These are phyloP conservation scores for Drosophila repletoides DNA, from an alignment of 1,140 invertebrate species.

Conservation along the genomic window DNA sequence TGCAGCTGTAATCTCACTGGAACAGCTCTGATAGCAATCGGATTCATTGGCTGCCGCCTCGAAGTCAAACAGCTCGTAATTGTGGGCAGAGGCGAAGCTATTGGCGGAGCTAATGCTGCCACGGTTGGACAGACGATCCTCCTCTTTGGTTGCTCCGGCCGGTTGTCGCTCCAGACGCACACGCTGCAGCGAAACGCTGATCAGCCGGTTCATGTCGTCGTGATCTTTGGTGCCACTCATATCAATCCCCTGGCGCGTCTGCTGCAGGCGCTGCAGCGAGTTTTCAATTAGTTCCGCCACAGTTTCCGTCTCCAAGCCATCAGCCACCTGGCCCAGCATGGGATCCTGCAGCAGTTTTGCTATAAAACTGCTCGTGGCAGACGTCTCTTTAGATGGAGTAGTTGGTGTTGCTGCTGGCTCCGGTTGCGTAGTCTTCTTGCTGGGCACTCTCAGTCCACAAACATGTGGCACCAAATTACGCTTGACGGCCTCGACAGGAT, in stretches of 20 bases:
- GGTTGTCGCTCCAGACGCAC: constrained; percentile 83
- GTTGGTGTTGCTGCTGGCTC: background rate
- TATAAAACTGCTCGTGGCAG: constrained; percentile 80
- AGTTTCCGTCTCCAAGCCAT: constrained; percentile 84
- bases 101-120: constrained; percentile 83
- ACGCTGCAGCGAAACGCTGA: constrained; percentile 84
- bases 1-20: constrained; percentile 85
- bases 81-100: constrained; percentile 82
- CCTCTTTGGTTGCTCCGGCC: constrained; percentile 61
- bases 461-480: constrained; percentile 88
- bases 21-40: constrained; percentile 87
- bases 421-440: constrained; percentile 6
- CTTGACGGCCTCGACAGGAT: constrained; percentile 88
- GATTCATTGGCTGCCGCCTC: constrained; percentile 82
- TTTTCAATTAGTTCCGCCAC: constrained; percentile 86
- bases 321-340: constrained; percentile 85
- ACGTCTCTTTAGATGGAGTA: constrained; percentile 7
- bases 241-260: constrained; percentile 83
- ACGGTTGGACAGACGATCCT: constrained; percentile 78
- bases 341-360: constrained; percentile 85
- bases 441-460: constrained; percentile 83
- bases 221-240: constrained; percentile 84
- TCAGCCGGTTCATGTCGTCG: constrained; percentile 84
- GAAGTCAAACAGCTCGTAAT: constrained; percentile 83
- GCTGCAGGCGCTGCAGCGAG: constrained; percentile 85